Base-by-base conservation (phyloP, 2,797 vertebrate genomes). In the Thunnus albacares region DNA sequence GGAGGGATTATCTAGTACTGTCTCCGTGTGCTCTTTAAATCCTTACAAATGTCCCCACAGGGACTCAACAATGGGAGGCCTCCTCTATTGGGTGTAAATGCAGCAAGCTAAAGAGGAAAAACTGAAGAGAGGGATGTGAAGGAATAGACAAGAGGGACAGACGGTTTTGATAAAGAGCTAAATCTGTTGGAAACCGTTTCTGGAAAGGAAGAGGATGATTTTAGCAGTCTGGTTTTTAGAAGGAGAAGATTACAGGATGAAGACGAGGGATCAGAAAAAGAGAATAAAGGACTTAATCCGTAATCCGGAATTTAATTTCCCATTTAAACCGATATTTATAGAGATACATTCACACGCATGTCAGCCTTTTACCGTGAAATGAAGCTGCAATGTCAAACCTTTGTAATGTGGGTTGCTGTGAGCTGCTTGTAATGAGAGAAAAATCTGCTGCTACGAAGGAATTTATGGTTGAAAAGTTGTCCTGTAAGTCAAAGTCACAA, bases 271-370 rank as follows among this genome's bases (percentile, higher is more conserved):
- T 71, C 74, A 76, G 80, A 75, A 58, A 55, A 30, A 52, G 26
- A 63, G 24, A 63, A 72, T 30, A 79, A 75, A 76, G 47, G 64
- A 55, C 49, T 47, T 59, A 71, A 79, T 65, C 78, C 33, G 6
- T 77, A 79, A 74, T 80, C 80, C 70, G 57, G 60, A 64, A 68
- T 75, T 80, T 65, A 78, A 83, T 80, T 83, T 64, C 30, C 73
- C 20, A 58, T 53, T 74, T 78, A 69, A 66, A 81, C 15, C 0
- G 11, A 71, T 73, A 71, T 79, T 75, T 52, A 55, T 66, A 75
- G 2, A 45, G 74, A 84, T 63, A 51, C 33, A 58, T 62, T 67
- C 53, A 55, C 17, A 9, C 49, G 38, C 68, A 47, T 38, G 61
- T 10, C 22, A 61, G 53, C 22, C 13, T 2, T n/a, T 78, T 47